A percentile compares a stretch with the other conserved stretches of the same genome.
phyloP scores from a whole-genome alignment of 2,113 vertebrate genomes.

The Trichechus manatus region DNA sequence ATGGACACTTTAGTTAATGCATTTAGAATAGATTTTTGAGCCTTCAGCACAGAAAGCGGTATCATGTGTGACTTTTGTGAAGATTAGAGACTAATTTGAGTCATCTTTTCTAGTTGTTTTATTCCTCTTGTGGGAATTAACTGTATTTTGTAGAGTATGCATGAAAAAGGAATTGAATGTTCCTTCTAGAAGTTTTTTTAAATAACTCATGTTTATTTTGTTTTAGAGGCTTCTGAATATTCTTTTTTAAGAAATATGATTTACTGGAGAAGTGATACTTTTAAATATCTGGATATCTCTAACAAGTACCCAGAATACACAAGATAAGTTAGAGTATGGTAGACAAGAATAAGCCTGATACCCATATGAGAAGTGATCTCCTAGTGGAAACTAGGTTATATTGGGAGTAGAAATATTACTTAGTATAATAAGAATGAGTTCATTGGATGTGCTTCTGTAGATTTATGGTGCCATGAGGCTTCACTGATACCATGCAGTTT shows the following conservation, averaged over 20 bases:
- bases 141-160: neutral
- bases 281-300: neutral
- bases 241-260: neutral
- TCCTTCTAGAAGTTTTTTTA: neutral
- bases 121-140: neutral
- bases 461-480: neutral
- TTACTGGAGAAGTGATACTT: neutral
- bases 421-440: neutral
- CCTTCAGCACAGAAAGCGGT: neutral
- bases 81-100: neutral
- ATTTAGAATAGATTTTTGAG: neutral
- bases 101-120: neutral
- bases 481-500: neutral
- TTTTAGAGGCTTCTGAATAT: neutral
- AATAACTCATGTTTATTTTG: neutral
- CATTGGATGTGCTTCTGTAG: neutral
- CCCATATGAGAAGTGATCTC: neutral
- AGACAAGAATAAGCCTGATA: neutral
- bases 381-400: neutral
- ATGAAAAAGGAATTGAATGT: neutral
- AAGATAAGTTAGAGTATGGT: neutral
- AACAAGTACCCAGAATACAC: neutral
- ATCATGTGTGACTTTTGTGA: neutral
- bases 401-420: neutral
- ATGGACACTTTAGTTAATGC: neutral